Conservation (phyloP, 2,113 vertebrate genomes). For the Plectropomus leopardus region DNA sequence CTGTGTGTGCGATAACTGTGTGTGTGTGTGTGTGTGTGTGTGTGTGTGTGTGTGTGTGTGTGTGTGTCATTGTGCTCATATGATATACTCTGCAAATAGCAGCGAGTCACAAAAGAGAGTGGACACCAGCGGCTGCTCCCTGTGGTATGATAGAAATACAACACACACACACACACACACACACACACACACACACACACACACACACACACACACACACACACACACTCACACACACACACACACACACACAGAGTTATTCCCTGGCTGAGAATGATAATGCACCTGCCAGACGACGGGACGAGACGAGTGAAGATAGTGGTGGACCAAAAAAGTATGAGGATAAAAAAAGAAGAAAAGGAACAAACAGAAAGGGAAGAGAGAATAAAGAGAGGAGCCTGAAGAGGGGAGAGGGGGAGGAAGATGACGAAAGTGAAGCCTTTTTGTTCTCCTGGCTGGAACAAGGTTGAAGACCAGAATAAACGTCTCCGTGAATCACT, state of each 20-base stretch:
- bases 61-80: constrained; percentile 60
- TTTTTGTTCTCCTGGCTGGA: constrained; percentile 5
- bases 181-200: constrained; percentile 49
- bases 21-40: constrained; percentile 27
- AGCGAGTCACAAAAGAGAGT: constrained; percentile 62
- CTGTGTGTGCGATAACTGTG: background rate
- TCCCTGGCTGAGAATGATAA: constrained; percentile 37
- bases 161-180: constrained; percentile 45
- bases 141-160: constrained; percentile 66
- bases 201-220: constrained; percentile 54
- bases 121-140: constrained; percentile 56
- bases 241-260: constrained; percentile 43
- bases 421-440: background rate
- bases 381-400: background rate
- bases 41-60: constrained; percentile 21
- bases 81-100: constrained; percentile 76
- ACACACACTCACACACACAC: constrained; percentile 49
- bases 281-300: constrained; percentile 2
- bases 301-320: background rate
- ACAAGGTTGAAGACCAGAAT: constrained; percentile 28
- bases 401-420: background rate
- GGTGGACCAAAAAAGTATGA: background rate
- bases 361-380: background rate
- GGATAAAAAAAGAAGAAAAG: background rate
- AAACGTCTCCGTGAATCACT: constrained; percentile 33